A percentile compares a stretch with the other conserved stretches of the same genome.
phyloP scores from a whole-genome alignment of 1,140 invertebrate genomes.

The Tachypleus tridentatus region DNA sequence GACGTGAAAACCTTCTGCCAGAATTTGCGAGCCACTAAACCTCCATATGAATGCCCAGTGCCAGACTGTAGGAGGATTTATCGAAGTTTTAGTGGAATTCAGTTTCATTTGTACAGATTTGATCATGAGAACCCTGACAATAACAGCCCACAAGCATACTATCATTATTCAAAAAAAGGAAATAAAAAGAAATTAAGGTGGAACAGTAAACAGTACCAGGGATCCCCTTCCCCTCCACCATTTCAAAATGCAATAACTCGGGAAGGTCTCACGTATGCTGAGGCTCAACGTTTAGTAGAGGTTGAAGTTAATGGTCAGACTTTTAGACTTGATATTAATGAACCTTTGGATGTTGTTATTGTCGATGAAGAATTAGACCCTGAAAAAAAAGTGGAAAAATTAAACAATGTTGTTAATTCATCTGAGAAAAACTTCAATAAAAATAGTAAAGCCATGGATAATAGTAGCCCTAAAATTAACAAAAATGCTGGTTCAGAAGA shows the following conservation, averaged over 20 bases:
- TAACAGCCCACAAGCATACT: slow-evolving; percentile 5
- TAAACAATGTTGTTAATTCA: slow-evolving; percentile 4
- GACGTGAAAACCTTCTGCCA: slow-evolving; percentile 71
- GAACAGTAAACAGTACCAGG: slow-evolving; percentile 27
- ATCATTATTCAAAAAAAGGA: slow-evolving; percentile 10
- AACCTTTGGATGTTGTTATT: slow-evolving; percentile 35
- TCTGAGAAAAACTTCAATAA: slow-evolving; percentile 14
- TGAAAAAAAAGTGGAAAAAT: slow-evolving; percentile 12
- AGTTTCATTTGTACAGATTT: slow-evolving; percentile 70
- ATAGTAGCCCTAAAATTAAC: slow-evolving; percentile 17
- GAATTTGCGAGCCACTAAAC: slow-evolving; percentile 49
- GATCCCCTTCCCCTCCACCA: slow-evolving; percentile 34
- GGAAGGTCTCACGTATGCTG: slow-evolving; percentile 55
- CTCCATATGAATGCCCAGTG: slow-evolving; percentile 71
- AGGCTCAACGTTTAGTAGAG: slow-evolving; percentile 67
- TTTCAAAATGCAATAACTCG: slow-evolving; percentile 24
- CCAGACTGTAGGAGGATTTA: slow-evolving; percentile 70
- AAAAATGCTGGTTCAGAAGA: slow-evolving; percentile 3
- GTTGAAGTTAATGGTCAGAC: slow-evolving; percentile 61
- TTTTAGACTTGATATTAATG: slow-evolving; percentile 39
- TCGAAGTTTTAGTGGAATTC: slow-evolving; percentile 69
- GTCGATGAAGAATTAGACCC: slow-evolving; percentile 6
- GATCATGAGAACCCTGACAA: slow-evolving; percentile 51
- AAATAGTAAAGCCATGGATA: slow-evolving; percentile 12
- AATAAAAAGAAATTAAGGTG: slow-evolving; percentile 24